These are phyloP conservation scores for Drosophila pseudotalamancana DNA, from an alignment of 2,888 invertebrate genomes.

Conservation along the genomic window DNA sequence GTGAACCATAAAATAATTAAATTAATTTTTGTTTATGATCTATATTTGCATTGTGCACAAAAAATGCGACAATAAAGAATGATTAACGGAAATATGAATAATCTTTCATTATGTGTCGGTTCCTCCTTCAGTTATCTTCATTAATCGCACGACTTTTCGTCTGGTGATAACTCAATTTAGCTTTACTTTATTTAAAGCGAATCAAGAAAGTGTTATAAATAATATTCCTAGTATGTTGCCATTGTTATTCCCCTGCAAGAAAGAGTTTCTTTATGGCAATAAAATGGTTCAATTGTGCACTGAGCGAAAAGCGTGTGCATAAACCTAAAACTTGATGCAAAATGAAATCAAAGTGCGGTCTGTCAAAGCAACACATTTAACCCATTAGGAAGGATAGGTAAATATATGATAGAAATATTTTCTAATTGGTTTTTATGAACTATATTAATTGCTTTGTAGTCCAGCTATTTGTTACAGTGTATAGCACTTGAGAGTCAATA, in stretches of 20 bases:
- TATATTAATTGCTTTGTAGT: not conserved
- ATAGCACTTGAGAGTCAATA: conserved; percentile 23
- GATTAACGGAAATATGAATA: not conserved
- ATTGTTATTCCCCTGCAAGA: conserved; percentile 25
- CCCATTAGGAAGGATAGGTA: no score
- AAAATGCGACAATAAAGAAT: not conserved
- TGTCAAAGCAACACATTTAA: no score
- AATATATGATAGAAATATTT: no score
- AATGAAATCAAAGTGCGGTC: not conserved
- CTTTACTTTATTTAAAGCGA: conserved; percentile 31
- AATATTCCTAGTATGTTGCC: conserved; percentile 23
- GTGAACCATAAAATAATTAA: no score
- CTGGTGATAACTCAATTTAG: conserved; percentile 30
- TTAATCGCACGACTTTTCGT: conserved; percentile 13
- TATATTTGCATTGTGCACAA: not conserved
- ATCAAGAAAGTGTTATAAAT: conserved; percentile 56
- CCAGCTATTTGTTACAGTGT: conserved; percentile 29
- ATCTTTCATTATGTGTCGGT: not conserved
- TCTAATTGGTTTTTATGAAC: no score
- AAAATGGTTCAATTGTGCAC: conserved; percentile 12
- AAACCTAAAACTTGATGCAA: not conserved
- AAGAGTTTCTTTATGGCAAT: conserved; percentile 15
- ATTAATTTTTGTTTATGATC: no score
- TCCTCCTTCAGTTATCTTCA: not conserved
- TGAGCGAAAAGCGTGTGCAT: not conserved